A percentile compares a stretch with the other conserved stretches of the same genome.
phyloP scores from a whole-genome alignment of 2,113 vertebrate genomes.

The Macrotus californicus region DNA sequence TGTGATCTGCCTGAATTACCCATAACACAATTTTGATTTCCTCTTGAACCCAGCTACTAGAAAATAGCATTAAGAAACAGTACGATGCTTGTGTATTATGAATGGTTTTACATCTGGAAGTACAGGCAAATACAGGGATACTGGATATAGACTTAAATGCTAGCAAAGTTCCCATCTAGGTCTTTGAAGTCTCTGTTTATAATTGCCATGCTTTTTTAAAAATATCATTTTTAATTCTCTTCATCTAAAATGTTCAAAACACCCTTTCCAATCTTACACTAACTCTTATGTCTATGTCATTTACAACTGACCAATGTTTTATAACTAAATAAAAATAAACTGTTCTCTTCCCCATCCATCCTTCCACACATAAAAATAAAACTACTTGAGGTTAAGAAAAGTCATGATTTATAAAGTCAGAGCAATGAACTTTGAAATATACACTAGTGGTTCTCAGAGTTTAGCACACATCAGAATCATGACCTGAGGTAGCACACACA shows the following conservation, averaged over 20 bases:
- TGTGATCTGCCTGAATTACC: not conserved
- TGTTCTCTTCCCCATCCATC: not conserved
- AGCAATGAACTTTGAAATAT: not conserved
- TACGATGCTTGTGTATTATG: not conserved
- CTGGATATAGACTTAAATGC: not conserved
- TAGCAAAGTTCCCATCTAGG: not conserved
- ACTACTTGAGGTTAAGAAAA: conserved; percentile 2
- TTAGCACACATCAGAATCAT: not conserved
- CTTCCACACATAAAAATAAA: conserved; percentile 12
- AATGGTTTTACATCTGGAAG: not conserved
- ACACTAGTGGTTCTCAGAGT: not conserved
- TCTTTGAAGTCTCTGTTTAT: not conserved
- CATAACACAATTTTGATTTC: conserved; percentile 1
- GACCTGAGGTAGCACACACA: not conserved
- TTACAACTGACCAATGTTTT: not conserved
- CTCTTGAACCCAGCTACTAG: not conserved
- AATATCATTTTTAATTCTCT: not conserved
- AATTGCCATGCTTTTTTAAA: not conserved
- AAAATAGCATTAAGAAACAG: not conserved
- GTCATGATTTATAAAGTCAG: not conserved
- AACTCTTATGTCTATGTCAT: not conserved
- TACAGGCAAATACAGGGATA: not conserved
- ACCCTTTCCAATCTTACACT: not conserved
- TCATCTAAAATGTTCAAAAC: not conserved
- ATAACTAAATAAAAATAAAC: not conserved